Conservation (phyloP, 2,113 vertebrate genomes). For the Podiceps cristatus region DNA sequence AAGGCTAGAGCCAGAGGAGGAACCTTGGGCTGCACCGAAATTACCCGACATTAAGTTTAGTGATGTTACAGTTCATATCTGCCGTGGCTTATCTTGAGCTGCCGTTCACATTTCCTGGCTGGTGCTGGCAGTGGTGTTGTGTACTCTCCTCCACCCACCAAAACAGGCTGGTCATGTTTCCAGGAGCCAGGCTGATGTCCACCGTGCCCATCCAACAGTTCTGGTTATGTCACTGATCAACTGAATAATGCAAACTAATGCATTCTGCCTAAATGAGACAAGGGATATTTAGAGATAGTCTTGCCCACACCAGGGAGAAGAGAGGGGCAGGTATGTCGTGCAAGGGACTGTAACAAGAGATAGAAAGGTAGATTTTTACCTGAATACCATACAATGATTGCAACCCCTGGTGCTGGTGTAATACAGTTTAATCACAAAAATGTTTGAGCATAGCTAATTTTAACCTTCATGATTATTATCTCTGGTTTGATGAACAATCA, state of each 20-base stretch:
- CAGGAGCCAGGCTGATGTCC: not conserved
- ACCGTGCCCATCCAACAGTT: not conserved
- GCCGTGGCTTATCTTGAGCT: not conserved
- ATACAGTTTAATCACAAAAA: not conserved
- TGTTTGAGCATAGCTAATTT: not conserved
- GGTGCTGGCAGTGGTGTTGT: not conserved
- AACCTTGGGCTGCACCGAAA: not conserved
- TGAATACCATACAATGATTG: not conserved
- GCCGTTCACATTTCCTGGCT: not conserved
- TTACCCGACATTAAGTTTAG: not conserved
- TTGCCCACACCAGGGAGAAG: fast-evolving
- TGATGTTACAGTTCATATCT: not conserved
- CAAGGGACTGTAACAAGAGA: not conserved
- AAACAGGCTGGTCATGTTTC: not conserved
- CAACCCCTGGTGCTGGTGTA: not conserved
- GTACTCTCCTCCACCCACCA: not conserved
- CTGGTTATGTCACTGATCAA: not conserved
- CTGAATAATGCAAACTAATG: not conserved
- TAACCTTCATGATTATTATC: not conserved
- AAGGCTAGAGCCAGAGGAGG: not conserved
- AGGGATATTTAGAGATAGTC: not conserved
- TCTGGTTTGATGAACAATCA: not conserved
- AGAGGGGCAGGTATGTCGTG: not conserved
- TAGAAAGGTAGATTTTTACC: not conserved
- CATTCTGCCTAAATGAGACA: not conserved